Evolutionary conservation across 2,797 vertebrate genomes (phyloP), one percentile per base, ranked within the genome.

Genomic region (Eospalax fontanierii): DNA sequence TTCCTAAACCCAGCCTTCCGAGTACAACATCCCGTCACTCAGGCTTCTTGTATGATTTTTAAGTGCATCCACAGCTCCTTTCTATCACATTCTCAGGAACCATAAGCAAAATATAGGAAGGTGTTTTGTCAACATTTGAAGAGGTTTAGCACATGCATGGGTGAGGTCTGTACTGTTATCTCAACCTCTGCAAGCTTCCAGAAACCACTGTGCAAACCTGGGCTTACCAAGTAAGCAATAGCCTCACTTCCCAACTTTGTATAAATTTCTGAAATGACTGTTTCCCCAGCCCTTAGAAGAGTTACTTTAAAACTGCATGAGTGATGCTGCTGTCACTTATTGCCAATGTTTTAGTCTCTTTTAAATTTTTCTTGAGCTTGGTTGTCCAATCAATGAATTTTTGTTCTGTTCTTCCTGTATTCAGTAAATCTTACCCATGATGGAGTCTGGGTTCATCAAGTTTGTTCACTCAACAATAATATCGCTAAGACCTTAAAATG

Each of bases 291-390:
- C n/a, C 33, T 81, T 94, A 38, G 46, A 86, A 68, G 1, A 24
- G 30, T 94, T 46, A 33, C 5, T 85, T 94, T 35, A 73, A 40
- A 74, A 54, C 92, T 87, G 10, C 18, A 33, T 91, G 15, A 80
- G 19, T 40, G 35, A 1, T 24, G 38, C 0, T 80, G 26, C n/a
- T 26, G 57, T 15, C 54, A 30, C 5, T 40, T 82, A 74, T 85
- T 28, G 26, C 76, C 16, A 78, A 70, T 22, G 18, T 87, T 10
- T 26, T 74, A 61, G 68, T 19, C 86, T 74, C 11, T 68, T 80
- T 18, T 19, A 73, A 30, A 50, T 8, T 2, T 63, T 71, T 18
- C 43, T 2, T 91, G 22, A 16, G 79, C 18, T 87, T 80, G 65
- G 38, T 30, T 90, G 63, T 82, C 30, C 6, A 28, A 6, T 80